Percentiles rank a stretch among this genome's conserved stretches.
Conservation (phyloP, 2,888 invertebrate genomes). For the Drosophila kambysellisi region DNA sequence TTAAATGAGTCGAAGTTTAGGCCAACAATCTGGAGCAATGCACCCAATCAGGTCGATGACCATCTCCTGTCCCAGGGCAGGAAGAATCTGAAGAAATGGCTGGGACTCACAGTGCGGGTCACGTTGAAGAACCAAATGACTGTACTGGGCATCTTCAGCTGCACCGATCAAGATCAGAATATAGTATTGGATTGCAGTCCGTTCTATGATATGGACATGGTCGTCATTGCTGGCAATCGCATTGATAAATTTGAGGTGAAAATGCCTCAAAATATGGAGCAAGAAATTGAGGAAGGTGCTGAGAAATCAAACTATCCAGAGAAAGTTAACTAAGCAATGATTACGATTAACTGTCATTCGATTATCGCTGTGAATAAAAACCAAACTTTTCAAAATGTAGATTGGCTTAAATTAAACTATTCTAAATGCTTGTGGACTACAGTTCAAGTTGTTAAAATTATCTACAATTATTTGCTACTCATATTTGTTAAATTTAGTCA, state of each 20-base stretch:
- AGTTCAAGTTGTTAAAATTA: no score
- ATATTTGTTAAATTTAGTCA: neutral
- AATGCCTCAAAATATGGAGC: slow-evolving; percentile 2
- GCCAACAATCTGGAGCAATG: slow-evolving; percentile 32
- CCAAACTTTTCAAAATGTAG: neutral
- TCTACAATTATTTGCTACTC: neutral
- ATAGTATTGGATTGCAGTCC: slow-evolving; percentile 50
- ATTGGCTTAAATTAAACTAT: neutral
- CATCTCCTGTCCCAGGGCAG: slow-evolving; percentile 15
- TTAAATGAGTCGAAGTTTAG: slow-evolving; percentile 11
- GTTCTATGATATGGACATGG: slow-evolving; percentile 25
- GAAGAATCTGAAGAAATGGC: slow-evolving; percentile 38
- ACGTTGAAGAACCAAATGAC: slow-evolving; percentile 35
- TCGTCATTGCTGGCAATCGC: slow-evolving; percentile 48
- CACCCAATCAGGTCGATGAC: neutral
- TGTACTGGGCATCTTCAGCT: slow-evolving; percentile 54
- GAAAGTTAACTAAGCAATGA: neutral
- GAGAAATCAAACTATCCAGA: neutral
- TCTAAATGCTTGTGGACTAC: neutral
- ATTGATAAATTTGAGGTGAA: slow-evolving; percentile 36
- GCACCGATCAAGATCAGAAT: slow-evolving; percentile 58
- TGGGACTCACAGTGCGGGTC: slow-evolving; percentile 47
- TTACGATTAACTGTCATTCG: neutral
- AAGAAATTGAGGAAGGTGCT: neutral
- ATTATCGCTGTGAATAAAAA: neutral